Evolutionary conservation across 2,888 invertebrate species (phyloP).

Genomic region (Apoderus coryli): DNA sequence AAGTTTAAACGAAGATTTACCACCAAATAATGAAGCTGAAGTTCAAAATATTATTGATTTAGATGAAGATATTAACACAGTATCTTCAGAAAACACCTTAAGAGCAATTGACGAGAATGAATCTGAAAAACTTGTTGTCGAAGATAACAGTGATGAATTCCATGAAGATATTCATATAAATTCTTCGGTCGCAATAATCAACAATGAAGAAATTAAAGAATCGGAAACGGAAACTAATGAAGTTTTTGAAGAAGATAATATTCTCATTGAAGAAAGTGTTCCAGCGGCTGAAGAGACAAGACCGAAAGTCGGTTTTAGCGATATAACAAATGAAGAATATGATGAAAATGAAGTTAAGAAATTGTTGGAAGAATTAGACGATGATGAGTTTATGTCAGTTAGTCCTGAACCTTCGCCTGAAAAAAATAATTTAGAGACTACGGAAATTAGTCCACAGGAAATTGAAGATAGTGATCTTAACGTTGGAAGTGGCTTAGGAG

Average conservation of each 20-base stretch:
- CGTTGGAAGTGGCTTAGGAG: conserved; percentile 7
- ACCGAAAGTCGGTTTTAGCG: conserved; percentile 23
- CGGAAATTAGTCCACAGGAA: no score
- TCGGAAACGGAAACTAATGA: neutral
- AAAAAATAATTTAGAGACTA: no score
- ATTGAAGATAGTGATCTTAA: conserved; percentile 4
- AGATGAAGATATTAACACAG: no score
- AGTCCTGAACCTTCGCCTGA: neutral
- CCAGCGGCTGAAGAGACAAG: conserved; percentile 19
- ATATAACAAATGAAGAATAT: no score
- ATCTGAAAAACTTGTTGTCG: neutral
- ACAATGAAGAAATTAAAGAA: conserved; percentile 2
- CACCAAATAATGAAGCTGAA: conserved; percentile 10
- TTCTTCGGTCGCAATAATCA: neutral
- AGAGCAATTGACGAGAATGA: no score
- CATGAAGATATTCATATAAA: conserved; percentile 3
- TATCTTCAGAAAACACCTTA: no score
- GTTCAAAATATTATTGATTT: neutral
- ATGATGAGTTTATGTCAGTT: conserved; percentile 24
- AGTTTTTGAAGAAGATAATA: conserved; percentile 4
- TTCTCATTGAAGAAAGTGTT: conserved; percentile 7
- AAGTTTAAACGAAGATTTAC: no score
- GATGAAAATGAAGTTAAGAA: conserved; percentile 29
- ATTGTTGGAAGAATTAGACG: conserved; percentile 28
- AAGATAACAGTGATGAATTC: conserved; percentile 1